Evolutionary conservation across 2,797 vertebrate genomes (phyloP), one percentile per base, ranked within the genome.

Genomic region (Urophycis tenuis): DNA sequence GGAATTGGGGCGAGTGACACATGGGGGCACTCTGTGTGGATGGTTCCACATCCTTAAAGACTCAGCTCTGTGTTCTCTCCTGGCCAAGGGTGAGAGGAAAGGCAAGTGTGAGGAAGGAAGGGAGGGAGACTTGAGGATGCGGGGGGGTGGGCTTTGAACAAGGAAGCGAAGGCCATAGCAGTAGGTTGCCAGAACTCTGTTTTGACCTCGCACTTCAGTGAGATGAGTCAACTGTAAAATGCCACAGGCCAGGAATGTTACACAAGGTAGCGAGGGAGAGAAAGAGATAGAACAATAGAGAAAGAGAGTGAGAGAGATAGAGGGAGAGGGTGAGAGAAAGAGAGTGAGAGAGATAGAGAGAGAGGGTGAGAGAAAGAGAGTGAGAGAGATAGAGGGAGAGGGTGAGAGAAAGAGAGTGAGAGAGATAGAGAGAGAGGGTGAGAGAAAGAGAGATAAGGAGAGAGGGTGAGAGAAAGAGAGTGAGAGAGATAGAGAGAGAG

Each of bases 191-290:
- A 88, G 88, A 90, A 86, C 82, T 89, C 80, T 45, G 85, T 87
- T 60, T 92, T 89, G 86, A 90, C 75, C 87, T 92, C 89, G 88
- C 90, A 90, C 85, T 80, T 72, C 32, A 69, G 74, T 89, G 87
- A 77, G 89, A 93, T 93, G 91, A 92, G 87, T 93, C 93, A 94
- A 90, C 86, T 85, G 76, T 85, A 83, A 80, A 84, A 89, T 88
- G 80, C 87, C 69, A 83, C 78, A 84, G 81, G 83, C 81, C 53
- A 83, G 82, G 86, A 90, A 89, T 88, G 89, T 91, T 87, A 87
- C 83, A 84, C 81, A 83, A 77, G 74, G 22, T 73, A 75, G 75
- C 5, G 32, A 30, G 36, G 9, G 80, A 82, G 84, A 82, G 83
- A 75, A 74, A 30, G 75, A 75, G 75, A 9, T 25, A 30, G 36